phyloP scores from a whole-genome alignment of 2,888 invertebrate species.

The Pharmacophagus antenor region DNA sequence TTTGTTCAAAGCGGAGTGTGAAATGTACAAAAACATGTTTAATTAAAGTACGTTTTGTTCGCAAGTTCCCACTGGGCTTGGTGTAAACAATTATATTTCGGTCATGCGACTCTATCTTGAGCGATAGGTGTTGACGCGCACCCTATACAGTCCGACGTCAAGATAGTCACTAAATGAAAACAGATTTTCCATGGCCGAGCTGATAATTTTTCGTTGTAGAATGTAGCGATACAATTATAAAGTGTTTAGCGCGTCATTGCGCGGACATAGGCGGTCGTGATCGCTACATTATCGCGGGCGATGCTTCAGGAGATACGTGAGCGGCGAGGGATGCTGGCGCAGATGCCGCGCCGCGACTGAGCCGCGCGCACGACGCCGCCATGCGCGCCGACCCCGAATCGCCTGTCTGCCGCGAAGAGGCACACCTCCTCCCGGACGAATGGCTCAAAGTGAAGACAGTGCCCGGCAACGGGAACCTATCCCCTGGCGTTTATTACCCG shows the following conservation, averaged over 20 bases:
- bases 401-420: conserved; percentile 72
- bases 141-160: conserved; percentile 59
- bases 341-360: conserved; percentile 56
- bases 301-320: conserved; percentile 72
- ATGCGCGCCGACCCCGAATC: conserved; percentile 77
- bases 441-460: conserved; percentile 75
- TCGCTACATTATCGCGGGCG: conserved; percentile 76
- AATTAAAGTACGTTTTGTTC: conserved; percentile 12
- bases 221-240: conserved; percentile 77
- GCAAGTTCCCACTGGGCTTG: conserved; percentile 11
- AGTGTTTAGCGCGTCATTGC: conserved; percentile 71
- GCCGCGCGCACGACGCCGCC: conserved; percentile 45
- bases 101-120: conserved; percentile 4
- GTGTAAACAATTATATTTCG: conserved; percentile 14
- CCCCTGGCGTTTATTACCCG: conserved; percentile 77
- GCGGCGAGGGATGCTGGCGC: conserved; percentile 61
- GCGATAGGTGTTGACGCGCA: conserved; percentile 36
- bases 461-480: conserved; percentile 69
- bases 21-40: conserved; percentile 17
- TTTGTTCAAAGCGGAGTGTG: too few relatives aligned
- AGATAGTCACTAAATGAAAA: conserved; percentile 65
- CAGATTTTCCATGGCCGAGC: conserved; percentile 67
- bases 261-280: conserved; percentile 71
- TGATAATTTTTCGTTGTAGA: conserved; percentile 76
- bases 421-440: conserved; percentile 72